Evolutionary conservation across 2,797 vertebrate species (phyloP).

Genomic region (Anguilla obscura): DNA sequence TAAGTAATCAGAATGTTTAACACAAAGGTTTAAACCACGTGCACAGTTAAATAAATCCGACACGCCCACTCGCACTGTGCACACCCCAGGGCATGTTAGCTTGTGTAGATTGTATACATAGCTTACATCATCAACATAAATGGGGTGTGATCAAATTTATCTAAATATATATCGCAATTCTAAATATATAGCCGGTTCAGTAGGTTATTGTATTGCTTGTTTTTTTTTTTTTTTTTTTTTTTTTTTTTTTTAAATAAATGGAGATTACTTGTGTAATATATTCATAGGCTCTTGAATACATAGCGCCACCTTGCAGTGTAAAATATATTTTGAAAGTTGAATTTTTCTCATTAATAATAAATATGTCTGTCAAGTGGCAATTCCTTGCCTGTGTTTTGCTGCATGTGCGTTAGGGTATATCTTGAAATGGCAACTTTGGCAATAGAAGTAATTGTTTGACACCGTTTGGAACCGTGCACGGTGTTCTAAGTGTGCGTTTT

Average conservation of each 20-base stretch:
- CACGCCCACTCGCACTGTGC: constrained; percentile 8
- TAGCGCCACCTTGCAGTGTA: constrained; percentile 74
- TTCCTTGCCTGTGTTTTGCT: constrained; percentile 44
- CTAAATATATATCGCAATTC: background rate
- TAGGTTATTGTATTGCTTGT: background rate
- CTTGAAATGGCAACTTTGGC: constrained; percentile 80
- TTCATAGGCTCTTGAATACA: constrained; percentile 39
- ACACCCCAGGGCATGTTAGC: background rate
- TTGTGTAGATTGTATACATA: constrained; percentile 7
- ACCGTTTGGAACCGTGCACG: constrained; percentile 40
- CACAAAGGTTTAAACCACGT: constrained; percentile 15
- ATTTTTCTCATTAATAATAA: background rate
- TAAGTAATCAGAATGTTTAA: background rate
- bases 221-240: background rate
- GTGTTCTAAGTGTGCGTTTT: constrained; percentile 69
- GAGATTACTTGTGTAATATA: background rate
- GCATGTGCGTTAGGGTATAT: constrained; percentile 77
- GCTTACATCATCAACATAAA: background rate
- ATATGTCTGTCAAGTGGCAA: background rate
- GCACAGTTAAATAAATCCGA: constrained; percentile 2
- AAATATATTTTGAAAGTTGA: background rate
- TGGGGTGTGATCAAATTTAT: background rate
- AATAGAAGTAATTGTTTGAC: constrained; percentile 85
- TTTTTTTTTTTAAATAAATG: background rate
- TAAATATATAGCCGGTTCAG: background rate